Conservation (phyloP, 1,140 invertebrate genomes). For the Epicauta chinensis region DNA sequence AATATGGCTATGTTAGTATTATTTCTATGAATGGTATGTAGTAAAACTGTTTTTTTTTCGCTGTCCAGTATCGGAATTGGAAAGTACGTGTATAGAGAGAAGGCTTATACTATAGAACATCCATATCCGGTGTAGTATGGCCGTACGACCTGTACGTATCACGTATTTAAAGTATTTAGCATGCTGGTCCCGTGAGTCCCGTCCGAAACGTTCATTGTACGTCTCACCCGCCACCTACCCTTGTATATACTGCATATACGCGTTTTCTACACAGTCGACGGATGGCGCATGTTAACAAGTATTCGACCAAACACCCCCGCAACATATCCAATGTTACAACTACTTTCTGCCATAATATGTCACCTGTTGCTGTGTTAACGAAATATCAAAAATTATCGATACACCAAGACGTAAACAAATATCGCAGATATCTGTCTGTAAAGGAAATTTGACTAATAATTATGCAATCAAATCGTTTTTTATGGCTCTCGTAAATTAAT, state of each 20-base stretch:
- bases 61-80: too few species aligned
- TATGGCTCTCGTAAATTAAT: too few species aligned
- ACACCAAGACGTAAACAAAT: too few species aligned
- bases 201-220: constrained; percentile 24
- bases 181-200: constrained; percentile 19
- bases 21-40: too few species aligned
- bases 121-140: constrained; percentile 8
- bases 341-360: constrained; percentile 6
- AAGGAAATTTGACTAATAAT: too few species aligned
- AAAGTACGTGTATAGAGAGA: too few species aligned
- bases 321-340: too few species aligned
- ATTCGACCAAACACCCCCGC: constrained; percentile 17
- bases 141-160: constrained; percentile 14
- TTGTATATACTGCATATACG: constrained; percentile 10
- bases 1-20: too few species aligned
- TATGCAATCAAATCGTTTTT: too few species aligned
- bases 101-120: constrained; percentile 5
- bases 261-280: constrained; percentile 15
- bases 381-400: not conserved
- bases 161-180: constrained; percentile 24
- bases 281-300: constrained; percentile 23
- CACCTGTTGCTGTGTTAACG: constrained; percentile 14
- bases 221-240: constrained; percentile 17
- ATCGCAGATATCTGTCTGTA: too few species aligned
- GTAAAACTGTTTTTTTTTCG: too few species aligned